Base-by-base conservation (phyloP, 2,888 invertebrate genomes). In the Drosophila kuntzei region DNA sequence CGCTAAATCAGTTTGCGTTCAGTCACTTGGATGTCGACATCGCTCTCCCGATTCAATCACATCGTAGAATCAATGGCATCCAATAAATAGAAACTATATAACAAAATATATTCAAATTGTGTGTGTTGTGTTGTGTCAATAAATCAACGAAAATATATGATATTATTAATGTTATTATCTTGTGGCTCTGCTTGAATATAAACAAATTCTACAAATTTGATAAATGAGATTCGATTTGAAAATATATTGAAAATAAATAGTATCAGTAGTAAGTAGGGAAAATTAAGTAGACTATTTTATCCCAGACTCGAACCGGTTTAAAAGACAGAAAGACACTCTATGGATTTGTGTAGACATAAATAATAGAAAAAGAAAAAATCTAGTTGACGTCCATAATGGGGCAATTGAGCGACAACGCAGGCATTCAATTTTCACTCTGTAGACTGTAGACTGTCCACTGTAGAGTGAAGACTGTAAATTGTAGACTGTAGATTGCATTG, bases 1-100 rank as follows among this genome's bases (percentile, higher is more conserved):
- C 88, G 80, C 80, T 80, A 86, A 89, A 89, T 90, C 91, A 90
- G 90, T 90, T 88, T 80, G 76, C 79, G 77, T 68, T 85, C 78
- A 90, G 86, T 72, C 88, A 68, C 73, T 82, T 63, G 62, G 59
- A 65, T 63, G 83, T 76, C 63, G 44, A 72, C 80, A 72, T 66
- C 63, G 64, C 37, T n/a, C 14, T 20, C 27, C 12, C 44, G 36
- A 29, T 37, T 11, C 46, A 22, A 16, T 11, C 2, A 22, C 5
- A 61, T 39, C 39, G 29, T 4, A 7, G 14, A n/a, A 20, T 50
- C 46, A 29, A 54, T 41, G 41, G 55, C 25, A 44, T 14, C 12
- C 6, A 34, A n/a, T 25, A 53, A 53, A 41, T 46, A 32, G 18
- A 29, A 63, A 53, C 18, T 29, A 9, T 4, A 29, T n/a, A 14